Conservation (phyloP, 2,888 invertebrate genomes). For the Fabriciana adippe region DNA sequence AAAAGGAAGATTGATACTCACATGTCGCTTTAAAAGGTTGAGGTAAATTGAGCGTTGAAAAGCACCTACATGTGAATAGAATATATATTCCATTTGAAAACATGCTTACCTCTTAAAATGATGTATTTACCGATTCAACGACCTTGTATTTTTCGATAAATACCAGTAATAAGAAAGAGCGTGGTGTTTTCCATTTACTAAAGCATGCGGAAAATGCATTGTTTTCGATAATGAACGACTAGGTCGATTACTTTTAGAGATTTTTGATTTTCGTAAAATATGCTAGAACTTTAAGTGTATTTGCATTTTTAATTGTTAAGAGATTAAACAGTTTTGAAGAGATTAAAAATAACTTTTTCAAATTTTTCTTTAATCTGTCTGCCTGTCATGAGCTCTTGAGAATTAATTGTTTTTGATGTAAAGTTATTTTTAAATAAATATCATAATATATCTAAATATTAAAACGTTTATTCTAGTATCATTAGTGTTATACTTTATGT, state of each 20-base stretch:
- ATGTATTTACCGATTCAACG: background rate
- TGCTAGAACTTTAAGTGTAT: background rate
- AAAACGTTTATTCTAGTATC: too few relatives aligned
- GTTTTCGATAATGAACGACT: background rate
- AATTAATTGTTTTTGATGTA: too few relatives aligned
- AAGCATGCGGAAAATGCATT: slow-evolving; percentile 7
- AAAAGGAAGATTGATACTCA: slow-evolving; percentile 51
- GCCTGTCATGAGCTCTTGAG: too few relatives aligned
- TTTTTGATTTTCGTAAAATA: background rate
- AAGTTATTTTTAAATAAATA: too few relatives aligned
- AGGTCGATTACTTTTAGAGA: background rate
- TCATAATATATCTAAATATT: too few relatives aligned
- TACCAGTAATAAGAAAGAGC: background rate
- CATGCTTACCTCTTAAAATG: background rate
- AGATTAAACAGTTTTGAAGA: too few relatives aligned
- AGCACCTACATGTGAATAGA: background rate
- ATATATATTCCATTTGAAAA: too few relatives aligned
- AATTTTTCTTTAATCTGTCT: too few relatives aligned
- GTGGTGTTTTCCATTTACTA: background rate
- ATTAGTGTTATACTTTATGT: too few relatives aligned
- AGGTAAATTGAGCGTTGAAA: slow-evolving; percentile 18
- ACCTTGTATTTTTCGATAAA: background rate
- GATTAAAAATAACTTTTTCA: too few relatives aligned
- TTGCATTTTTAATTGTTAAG: too few relatives aligned
- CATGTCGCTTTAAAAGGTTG: slow-evolving; percentile 39